Base-by-base conservation (phyloP, 2,888 invertebrate genomes). In the Ganaspis brasiliensis region DNA sequence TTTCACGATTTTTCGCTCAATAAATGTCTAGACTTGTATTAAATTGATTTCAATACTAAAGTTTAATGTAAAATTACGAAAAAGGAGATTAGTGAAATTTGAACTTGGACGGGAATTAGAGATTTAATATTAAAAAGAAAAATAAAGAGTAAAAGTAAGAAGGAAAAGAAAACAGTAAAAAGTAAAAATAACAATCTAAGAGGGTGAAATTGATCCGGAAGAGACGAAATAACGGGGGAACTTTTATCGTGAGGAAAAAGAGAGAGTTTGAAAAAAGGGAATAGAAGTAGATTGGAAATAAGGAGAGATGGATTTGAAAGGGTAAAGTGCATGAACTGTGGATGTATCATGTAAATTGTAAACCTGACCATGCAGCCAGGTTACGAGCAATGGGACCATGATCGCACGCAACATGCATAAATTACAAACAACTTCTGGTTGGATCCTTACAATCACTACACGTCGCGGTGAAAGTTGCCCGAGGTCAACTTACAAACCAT, bases 381-480 rank as follows among this genome's bases (percentile, higher is more conserved):
- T 84, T 81, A 81, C 82, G 78, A 77, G 82, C 84, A 76, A 31
- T 76, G 83, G 86, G 84, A 83, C 87, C 87, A 84, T 82, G 87
- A 87, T 87, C 85, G 85, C 87, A 87, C 88, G 86, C 88, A 88
- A 88, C 83, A 84, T 82, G 85, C 87, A 88, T 88, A 88, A 88
- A 89, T 89, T 86, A 88, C 82, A 80, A 82, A 84, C 80, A 85
- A 84, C 83, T 82, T 81, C 76, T 76, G 77, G 72, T 73, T 76
- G 74, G 76, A 75, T 74, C 80, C 73, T 75, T 77, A 78, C 73
- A 77, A 63, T 63, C 37, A 19, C 37, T 40, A 63, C 80, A 72
- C 83, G 81, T 80, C 74, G 79, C 82, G 87, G 89, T 89, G 89
- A 89, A 89, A 89, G 89, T 89, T 89, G 82, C 84, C 85, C 88